Base-by-base conservation (phyloP, 2,888 invertebrate genomes). In the Oligia latruncula region DNA sequence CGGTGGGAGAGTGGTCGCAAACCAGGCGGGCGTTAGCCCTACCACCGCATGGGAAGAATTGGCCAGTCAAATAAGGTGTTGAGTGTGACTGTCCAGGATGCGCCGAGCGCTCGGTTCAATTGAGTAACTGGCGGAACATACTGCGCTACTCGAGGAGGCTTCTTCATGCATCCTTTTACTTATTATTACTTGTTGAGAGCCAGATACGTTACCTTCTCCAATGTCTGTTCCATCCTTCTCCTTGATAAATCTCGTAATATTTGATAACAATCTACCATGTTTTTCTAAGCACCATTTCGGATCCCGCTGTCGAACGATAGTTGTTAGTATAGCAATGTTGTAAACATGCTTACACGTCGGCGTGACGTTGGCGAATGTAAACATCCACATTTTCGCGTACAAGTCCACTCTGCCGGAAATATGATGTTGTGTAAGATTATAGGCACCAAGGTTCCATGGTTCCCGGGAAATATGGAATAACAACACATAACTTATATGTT, bases 291-390 rank as follows among this genome's bases (percentile, higher is more conserved):
- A 0, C 23, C 11, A 15, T 8, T 40, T 52, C 60, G 35, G 8
- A 49, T 6, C 40, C 60, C 46, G 4, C 49, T n/a, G n/a, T 55
- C 4, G 1, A 20, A 64, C 73, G 60, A 13, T 71, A 67, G 2
- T 58, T 87, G 81, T 87, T 77, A n/a, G 68, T 74, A 81, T 76
- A 77, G 74, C 55, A 71, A 65, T 87, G 66, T 78, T 83, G 84
- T 74, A 71, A 84, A 86, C 87, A 60, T 49, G 52, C 62, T 46
- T 55, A 46, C 68, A 66, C 46, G 46, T 52, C 55, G 60, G 23
- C 1, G 43, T 46, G 13, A 62, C 46, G 46, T 52, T 35, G 55
- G 20, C 1, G 43, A 52, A 11, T 75, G 46, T 79, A 87, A 84
- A 79, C 84, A 87, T 76, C 72, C 49, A 58, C 17, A 75, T 58